Evolutionary conservation across 2,797 vertebrate species (phyloP).

Genomic region (Clarias laeviceps): DNA sequence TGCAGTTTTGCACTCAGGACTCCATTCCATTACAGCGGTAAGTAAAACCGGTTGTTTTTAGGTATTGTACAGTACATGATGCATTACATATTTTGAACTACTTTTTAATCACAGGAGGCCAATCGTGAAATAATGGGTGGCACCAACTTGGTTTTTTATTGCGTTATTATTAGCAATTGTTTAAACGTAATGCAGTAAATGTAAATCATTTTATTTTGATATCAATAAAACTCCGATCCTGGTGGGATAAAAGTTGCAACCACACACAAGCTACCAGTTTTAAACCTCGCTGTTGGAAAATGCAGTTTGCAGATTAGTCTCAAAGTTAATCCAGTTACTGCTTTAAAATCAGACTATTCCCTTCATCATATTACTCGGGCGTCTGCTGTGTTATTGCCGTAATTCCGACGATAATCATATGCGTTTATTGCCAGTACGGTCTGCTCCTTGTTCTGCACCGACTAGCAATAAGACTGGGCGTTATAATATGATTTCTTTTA

Average conservation of each 20-base stretch:
- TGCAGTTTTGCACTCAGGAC: not conserved
- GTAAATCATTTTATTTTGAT: not conserved
- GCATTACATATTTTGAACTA: too few species aligned
- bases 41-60: not conserved
- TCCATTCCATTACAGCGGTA: not conserved
- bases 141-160: not conserved
- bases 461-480: not conserved
- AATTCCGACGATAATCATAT: too few species aligned
- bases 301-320: not conserved
- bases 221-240: not conserved
- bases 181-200: not conserved
- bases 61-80: too few species aligned
- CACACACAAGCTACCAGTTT: not conserved
- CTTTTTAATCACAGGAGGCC: not conserved
- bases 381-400: not conserved
- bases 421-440: not conserved
- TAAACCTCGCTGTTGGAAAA: not conserved
- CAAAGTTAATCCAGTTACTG: too few species aligned
- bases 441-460: not conserved
- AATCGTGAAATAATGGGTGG: not conserved
- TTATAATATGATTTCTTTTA: too few species aligned
- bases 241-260: not conserved
- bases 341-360: not conserved
- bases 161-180: not conserved
- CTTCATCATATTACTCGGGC: not conserved